Base-by-base conservation (phyloP, 2,113 vertebrate genomes). In the Plestiodon gilberti region DNA sequence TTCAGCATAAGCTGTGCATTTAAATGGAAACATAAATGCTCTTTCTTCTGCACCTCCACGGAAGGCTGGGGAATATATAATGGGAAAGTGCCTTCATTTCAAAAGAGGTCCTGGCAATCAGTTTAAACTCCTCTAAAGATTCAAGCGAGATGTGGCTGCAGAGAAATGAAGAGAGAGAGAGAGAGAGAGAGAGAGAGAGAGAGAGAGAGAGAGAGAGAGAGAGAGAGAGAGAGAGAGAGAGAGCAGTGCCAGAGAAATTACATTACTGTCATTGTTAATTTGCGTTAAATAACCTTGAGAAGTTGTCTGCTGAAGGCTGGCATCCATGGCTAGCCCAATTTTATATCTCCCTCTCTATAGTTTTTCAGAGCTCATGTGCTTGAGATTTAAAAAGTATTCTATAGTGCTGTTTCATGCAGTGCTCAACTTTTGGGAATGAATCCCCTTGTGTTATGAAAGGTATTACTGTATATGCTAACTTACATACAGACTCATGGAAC, bases 201-300 rank as follows among this genome's bases (percentile, higher is more conserved):
- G 38, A 40, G 38, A 93, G 88, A 91, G 93, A 87, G 87, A 80
- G 82, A n/a, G n/a, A n/a, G n/a, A n/a, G n/a, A n/a, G n/a, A n/a
- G n/a, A n/a, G n/a, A n/a, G n/a, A n/a, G n/a, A n/a, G n/a, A n/a
- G n/a, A n/a, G n/a, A 25, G 52, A 93, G 87, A 91, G 91, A 86
- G 88, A 78, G 83, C 88, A 52, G 8, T 91, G 91, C 93, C 93
- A 93, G 82, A 81, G 87, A 95, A 95, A 95, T 94, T 87, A 83
- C 89, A 90, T 96, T 91, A 92, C 93, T 94, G 94, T 95, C 95
- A 94, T 85, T 94, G 91, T 91, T 95, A 95, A 95, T 96, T 97
- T 95, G 67, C 78, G 92, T 93, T 95, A 96, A 96, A 95, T 93
- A 94, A 89, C 89, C 2, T 11, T 83, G 93, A 94, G 88, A 94